Percentiles rank a stretch among this genome's conserved stretches.
Conservation (phyloP, 2,888 invertebrate genomes). For the Tyria jacobaeae region DNA sequence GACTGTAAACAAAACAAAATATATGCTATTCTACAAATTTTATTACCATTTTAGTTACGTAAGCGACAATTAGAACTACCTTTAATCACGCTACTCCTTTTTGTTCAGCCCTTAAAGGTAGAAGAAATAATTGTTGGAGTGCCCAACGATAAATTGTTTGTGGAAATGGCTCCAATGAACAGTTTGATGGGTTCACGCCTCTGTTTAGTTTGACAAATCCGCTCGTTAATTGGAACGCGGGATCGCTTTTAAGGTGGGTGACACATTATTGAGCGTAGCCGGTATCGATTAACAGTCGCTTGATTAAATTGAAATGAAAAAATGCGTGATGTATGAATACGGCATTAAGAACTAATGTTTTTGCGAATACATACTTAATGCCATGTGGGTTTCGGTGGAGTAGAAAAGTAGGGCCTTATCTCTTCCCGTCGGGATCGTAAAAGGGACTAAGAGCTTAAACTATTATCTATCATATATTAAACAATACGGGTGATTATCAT, state of each 20-base stretch:
- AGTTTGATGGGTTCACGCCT: slow-evolving; percentile 45
- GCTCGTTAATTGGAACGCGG: slow-evolving; percentile 58
- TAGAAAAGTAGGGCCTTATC: no score
- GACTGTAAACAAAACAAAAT: background rate
- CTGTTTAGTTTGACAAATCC: slow-evolving; percentile 70
- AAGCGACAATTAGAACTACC: slow-evolving; percentile 17
- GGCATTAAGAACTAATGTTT: no score
- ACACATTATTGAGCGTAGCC: slow-evolving; percentile 11
- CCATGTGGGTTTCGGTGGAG: no score
- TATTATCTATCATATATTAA: no score
- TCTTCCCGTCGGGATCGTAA: no score
- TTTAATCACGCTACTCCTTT: slow-evolving; percentile 28
- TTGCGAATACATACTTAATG: no score
- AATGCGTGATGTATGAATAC: no score
- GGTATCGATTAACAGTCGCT: background rate
- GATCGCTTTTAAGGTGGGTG: slow-evolving; percentile 30
- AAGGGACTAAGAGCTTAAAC: no score
- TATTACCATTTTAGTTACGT: slow-evolving; percentile 18
- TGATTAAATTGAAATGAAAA: no score
- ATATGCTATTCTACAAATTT: background rate
- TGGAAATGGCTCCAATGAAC: slow-evolving; percentile 51
- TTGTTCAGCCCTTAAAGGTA: slow-evolving; percentile 28
- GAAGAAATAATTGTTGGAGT: slow-evolving; percentile 47
- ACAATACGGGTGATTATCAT: no score
- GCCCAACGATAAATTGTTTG: slow-evolving; percentile 56